These are phyloP conservation scores for Ibycter americanus DNA, from an alignment of 2,797 vertebrate genomes.

Conservation along the genomic window DNA sequence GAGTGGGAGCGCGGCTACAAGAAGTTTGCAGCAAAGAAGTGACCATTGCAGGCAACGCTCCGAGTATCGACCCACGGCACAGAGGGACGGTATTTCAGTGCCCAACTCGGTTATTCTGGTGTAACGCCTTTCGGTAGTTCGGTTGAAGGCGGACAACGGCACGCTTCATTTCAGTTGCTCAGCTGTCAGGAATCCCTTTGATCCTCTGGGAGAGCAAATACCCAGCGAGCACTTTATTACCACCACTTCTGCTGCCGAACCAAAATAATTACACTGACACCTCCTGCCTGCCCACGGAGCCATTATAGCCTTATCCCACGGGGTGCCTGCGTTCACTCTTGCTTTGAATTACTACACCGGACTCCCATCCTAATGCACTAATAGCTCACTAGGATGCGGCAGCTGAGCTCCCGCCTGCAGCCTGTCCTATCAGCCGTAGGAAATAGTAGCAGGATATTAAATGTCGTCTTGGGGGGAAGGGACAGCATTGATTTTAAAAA, in stretches of 20 bases:
- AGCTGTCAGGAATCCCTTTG: slow-evolving; percentile 12
- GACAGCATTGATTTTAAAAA: not conserved
- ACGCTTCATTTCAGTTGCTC: not conserved
- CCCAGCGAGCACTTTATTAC: not conserved
- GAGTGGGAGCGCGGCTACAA: accelerated
- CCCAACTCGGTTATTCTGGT: not conserved
- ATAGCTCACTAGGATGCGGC: not conserved
- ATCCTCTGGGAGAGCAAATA: slow-evolving; percentile 24
- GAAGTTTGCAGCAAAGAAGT: not conserved
- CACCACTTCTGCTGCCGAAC: not conserved
- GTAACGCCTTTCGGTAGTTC: not conserved
- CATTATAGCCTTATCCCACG: not conserved
- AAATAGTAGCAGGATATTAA: slow-evolving; percentile 21
- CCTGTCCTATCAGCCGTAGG: not conserved
- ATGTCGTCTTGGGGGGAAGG: not conserved
- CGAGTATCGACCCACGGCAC: not conserved
- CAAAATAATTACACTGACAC: not conserved
- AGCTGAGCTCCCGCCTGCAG: slow-evolving; percentile 54
- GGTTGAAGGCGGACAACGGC: not conserved
- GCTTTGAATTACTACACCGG: not conserved
- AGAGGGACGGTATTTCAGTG: not conserved
- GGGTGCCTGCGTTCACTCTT: not conserved
- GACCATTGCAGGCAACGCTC: not conserved
- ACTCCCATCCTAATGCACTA: not conserved
- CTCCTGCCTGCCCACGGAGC: slow-evolving; percentile 7